Base-by-base conservation (phyloP, 1,140 invertebrate genomes). In the Episyrphus balteatus region DNA sequence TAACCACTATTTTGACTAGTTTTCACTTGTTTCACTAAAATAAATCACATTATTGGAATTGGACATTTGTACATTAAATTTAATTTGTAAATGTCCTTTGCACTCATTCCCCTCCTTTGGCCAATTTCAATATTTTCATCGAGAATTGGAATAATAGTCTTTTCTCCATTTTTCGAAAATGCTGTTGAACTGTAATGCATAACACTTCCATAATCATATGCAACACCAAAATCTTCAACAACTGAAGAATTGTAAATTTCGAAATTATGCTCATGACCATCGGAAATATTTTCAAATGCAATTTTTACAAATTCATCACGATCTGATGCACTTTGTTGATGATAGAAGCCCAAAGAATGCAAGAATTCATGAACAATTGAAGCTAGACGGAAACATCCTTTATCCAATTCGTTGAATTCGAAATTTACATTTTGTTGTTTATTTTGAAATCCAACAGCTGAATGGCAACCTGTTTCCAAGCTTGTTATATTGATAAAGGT, bases 291-390 rank as follows among this genome's bases (percentile, higher is more conserved):
- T n/a, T 79, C 71, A 68, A 77, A 81, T 2, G 76, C 54, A 38
- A 88, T 77, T 9, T 66, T 62, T 1, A 88, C 77, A 55, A 74
- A 86, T 1, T 80, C 70, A 56, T 87, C 84, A 44, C 84, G 70
- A 60, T 88, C 78, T 1, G 73, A 65, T 6, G 81, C 71, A 55
- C 79, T 79, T 60, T 88, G 84, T 68, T 86, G 83, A 55, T 88
- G 79, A 55, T 75, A 78, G 55, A 84, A 83, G 0, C 83, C 83
- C 12, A 83, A 61, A 0, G 80, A 55, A 53, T 84, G 82, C 42
- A 83, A 68, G 7, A 84, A 57, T 58, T 85, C 82, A 48, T 86
- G 82, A 9, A 82, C 71, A 14, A 83, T 70, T 7, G 74, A 76
- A 12, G 73, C 75, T 43, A 47, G 58, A 51, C 15, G 66, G 9